These are phyloP conservation scores for Tragulus kanchil DNA, from an alignment of 2,113 vertebrate species.

Conservation along the genomic window DNA sequence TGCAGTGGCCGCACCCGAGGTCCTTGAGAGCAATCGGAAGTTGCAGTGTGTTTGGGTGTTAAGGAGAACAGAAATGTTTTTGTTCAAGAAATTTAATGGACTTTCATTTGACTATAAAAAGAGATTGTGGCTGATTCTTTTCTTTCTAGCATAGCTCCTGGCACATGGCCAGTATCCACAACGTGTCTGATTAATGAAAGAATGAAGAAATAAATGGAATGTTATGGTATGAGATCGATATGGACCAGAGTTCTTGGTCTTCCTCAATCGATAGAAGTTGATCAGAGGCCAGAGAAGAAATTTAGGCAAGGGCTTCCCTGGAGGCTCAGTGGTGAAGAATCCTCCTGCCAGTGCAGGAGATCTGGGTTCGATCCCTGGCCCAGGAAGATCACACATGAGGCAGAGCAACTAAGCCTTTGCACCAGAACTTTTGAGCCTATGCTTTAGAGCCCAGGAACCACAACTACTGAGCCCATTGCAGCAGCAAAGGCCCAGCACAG, in stretches of 20 bases:
- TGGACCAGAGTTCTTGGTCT: not conserved
- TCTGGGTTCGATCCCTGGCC: not conserved
- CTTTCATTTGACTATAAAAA: not conserved
- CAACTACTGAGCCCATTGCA: not conserved
- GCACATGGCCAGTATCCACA: not conserved
- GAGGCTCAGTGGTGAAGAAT: not conserved
- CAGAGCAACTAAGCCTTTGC: not conserved
- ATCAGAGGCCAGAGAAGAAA: not conserved
- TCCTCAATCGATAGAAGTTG: not conserved
- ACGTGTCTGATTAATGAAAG: not conserved
- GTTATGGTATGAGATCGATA: not conserved
- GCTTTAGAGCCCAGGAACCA: not conserved
- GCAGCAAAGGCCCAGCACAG: not conserved
- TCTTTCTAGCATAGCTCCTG: not conserved
- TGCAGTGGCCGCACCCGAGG: too few relatives aligned
- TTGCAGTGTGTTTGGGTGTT: not conserved
- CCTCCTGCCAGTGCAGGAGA: not conserved
- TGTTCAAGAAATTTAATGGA: not conserved
- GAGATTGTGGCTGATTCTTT: not conserved
- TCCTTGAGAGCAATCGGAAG: not conserved
- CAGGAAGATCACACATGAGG: not conserved
- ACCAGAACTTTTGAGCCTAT: not conserved
- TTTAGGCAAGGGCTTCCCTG: not conserved
- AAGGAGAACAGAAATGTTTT: not conserved
- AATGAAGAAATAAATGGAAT: conserved; percentile 5